Percentiles rank a stretch among this genome's conserved stretches.
phyloP scores from a whole-genome alignment of 2,797 vertebrate species.

The Lacerta bilineata region DNA sequence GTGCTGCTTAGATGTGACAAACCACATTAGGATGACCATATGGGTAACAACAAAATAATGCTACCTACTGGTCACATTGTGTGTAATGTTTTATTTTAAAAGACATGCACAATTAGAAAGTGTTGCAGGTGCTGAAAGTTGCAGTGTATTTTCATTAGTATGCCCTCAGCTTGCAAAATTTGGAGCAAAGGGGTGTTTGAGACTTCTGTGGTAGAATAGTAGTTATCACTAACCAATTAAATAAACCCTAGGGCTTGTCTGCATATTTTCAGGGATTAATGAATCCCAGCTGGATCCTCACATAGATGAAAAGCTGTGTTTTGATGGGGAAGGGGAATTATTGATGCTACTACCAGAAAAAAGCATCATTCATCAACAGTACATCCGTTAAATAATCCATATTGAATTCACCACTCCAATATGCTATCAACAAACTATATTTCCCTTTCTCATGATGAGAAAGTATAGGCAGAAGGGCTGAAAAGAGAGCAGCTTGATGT shows the following conservation, averaged over 20 bases:
- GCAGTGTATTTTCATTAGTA: background rate
- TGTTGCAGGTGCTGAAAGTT: too few species aligned
- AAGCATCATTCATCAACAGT: background rate
- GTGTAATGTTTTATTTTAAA: background rate
- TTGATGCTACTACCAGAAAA: background rate
- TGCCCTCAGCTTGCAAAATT: slow-evolving; percentile 1
- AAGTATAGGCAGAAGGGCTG: background rate
- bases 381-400: background rate
- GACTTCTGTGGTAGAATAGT: background rate
- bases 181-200: background rate
- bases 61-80: background rate
- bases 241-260: background rate
- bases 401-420: background rate
- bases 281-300: background rate
- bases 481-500: background rate
- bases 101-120: background rate
- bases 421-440: background rate
- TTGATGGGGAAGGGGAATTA: background rate
- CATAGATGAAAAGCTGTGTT: background rate
- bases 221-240: background rate
- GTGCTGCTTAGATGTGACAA: background rate
- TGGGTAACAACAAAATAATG: accelerated
- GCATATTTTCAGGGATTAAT: background rate
- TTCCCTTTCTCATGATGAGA: background rate
- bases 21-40: accelerated